Percentiles rank a stretch among this genome's conserved stretches.
Conservation (phyloP, 2,888 invertebrate genomes). For the Leptothorax acervorum region DNA sequence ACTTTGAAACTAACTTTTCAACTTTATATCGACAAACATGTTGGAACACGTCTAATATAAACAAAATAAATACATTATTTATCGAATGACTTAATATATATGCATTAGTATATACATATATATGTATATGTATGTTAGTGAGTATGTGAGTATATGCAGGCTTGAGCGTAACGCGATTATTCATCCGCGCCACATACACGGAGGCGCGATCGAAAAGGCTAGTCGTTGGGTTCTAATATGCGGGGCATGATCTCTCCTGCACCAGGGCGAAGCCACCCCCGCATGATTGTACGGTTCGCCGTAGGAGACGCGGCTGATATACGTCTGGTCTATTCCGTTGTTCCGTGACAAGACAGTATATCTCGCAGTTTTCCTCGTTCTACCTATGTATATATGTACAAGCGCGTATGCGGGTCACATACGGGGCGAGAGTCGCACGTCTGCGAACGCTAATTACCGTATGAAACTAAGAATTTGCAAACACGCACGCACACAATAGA, state of each 20-base stretch:
- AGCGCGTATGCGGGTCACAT: background rate
- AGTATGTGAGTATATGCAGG: constrained; percentile 56
- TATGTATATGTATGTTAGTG: constrained; percentile 19
- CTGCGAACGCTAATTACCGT: constrained; percentile 23
- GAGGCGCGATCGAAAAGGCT: constrained; percentile 54
- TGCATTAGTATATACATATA: background rate
- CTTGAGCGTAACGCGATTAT: constrained; percentile 65
- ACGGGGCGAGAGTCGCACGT: constrained; percentile 34
- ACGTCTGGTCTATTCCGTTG: constrained; percentile 63
- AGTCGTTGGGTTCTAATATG: constrained; percentile 21
- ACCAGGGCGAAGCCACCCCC: constrained; percentile 42
- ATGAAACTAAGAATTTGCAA: background rate
- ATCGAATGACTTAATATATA: background rate
- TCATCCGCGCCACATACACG: constrained; percentile 57
- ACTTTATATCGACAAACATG: background rate
- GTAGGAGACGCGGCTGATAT: constrained; percentile 47
- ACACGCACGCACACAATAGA: background rate
- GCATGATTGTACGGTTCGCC: constrained; percentile 70
- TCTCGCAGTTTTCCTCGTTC: constrained; percentile 11
- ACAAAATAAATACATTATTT: background rate
- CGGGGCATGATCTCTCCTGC: constrained; percentile 6
- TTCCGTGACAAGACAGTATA: constrained; percentile 43
- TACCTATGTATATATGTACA: constrained; percentile 30
- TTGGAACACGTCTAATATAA: background rate
- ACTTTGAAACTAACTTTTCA: background rate